phyloP scores from a whole-genome alignment of 2,797 vertebrate genomes.

The Heterohyrax brucei region DNA sequence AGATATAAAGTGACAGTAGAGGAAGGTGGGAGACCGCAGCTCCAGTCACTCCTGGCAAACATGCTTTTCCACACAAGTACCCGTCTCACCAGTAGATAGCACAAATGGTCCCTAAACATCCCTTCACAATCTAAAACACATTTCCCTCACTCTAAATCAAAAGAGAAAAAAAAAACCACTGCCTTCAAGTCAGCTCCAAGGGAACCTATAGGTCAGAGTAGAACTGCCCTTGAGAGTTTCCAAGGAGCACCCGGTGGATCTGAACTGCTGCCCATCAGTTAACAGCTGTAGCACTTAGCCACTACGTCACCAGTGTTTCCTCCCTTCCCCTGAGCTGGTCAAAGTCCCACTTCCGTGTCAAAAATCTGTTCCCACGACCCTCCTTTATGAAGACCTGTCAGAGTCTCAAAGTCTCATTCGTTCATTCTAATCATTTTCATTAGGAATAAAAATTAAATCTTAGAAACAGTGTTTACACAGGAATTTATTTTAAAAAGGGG shows the following conservation, averaged over 20 bases:
- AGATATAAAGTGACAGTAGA: neutral
- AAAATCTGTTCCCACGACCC: neutral
- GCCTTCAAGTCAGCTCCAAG: no score
- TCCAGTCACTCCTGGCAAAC: no score
- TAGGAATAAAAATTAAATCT: slow-evolving; percentile 1
- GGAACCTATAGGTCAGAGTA: no score
- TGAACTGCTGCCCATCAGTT: no score
- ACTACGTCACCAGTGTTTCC: no score
- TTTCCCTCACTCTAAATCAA: no score
- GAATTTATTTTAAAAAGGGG: neutral
- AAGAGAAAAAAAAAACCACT: no score
- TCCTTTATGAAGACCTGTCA: neutral
- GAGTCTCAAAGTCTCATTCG: neutral
- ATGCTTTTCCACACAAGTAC: rapidly evolving
- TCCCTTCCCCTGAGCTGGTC: neutral
- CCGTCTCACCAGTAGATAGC: rapidly evolving
- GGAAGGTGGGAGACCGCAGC: neutral
- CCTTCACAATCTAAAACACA: neutral
- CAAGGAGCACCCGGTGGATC: no score
- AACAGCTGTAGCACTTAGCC: no score
- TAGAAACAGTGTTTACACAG: neutral
- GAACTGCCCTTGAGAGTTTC: no score
- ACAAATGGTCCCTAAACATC: rapidly evolving
- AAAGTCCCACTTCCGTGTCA: neutral
- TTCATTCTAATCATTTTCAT: neutral